Evolutionary conservation across 2,113 vertebrate species (phyloP), one percentile per base, ranked within the genome.

Genomic region (Reinhardtius hippoglossoides): DNA sequence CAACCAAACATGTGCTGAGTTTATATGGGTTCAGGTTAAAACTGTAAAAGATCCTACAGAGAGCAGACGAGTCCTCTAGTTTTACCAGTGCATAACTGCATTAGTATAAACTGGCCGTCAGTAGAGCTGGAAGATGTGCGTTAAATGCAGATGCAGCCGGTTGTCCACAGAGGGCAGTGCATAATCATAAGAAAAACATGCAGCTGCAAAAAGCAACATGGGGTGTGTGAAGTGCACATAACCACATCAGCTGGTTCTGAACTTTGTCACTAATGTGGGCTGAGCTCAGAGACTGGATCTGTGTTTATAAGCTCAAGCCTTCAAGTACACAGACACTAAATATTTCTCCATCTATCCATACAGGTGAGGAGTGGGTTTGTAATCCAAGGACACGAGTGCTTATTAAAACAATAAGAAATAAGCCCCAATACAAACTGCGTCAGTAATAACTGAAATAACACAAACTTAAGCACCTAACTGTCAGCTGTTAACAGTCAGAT

Each of bases 81-180:
- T 18, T 48, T 48, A 4, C 44, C 20, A 54, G 8, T 54, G 50
- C 20, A n/a, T n/a, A 54, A n/a, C 9, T 54, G 9, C 2, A 8
- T 54, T 54, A 20, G 18, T 10, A 9, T 5, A 48, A 48, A 48
- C 44, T 48, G 44, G 13, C 3, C 35, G 7, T 42, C 10, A 42
- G 40, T 42, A 13, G 40, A 42, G 40, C 40, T 42, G 40, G 12
- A 42, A 42, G 40, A 42, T 42, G 40, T 42, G 40, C 13, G 50
- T 20, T 10, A 26, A 15, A 26, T 68, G 73, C 55, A 77, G 65
- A 9, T 79, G 14, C 69, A 67, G 66, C 14, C 15, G 37, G n/a
- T 55, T 63, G 54, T 55, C 84, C 16, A 69, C 64, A 85, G 86
- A 61, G 72, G 82, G 82, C 84, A 71, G 72, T 74, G 71, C 44